Conservation (phyloP, 2,888 invertebrate genomes). For the Volucella inanis region DNA sequence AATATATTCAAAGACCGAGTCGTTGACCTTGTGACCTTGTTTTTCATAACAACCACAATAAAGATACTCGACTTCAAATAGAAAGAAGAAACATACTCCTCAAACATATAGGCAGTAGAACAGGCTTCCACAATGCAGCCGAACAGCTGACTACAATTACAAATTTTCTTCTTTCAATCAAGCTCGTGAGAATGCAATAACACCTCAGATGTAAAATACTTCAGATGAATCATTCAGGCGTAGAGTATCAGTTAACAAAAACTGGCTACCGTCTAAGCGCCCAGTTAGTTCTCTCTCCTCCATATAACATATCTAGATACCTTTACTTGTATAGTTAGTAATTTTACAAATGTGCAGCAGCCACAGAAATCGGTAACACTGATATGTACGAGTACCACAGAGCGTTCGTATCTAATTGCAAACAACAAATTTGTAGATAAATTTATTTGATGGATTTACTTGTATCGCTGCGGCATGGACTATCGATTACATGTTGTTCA, state of each 20-base stretch:
- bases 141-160: no score
- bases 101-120: no score
- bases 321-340: neutral
- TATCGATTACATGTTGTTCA: neutral
- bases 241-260: neutral
- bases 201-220: neutral
- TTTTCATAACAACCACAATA: no score
- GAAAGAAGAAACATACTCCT: no score
- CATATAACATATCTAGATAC: neutral
- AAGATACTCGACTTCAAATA: no score
- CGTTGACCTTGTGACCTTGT: no score
- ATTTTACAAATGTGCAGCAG: slow-evolving; percentile 3
- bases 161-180: no score
- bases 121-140: no score
- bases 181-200: no score
- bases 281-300: neutral
- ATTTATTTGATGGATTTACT: neutral
- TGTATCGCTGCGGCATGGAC: neutral
- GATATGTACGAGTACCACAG: neutral
- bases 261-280: neutral
- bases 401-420: slow-evolving; percentile 12
- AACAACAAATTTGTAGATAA: slow-evolving; percentile 2
- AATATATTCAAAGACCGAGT: no score
- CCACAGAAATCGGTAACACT: neutral
- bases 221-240: slow-evolving; percentile 11